Evolutionary conservation across 2,113 vertebrate genomes (phyloP), one percentile per base, ranked within the genome.

Genomic region (Forbesichthys agassizii): DNA sequence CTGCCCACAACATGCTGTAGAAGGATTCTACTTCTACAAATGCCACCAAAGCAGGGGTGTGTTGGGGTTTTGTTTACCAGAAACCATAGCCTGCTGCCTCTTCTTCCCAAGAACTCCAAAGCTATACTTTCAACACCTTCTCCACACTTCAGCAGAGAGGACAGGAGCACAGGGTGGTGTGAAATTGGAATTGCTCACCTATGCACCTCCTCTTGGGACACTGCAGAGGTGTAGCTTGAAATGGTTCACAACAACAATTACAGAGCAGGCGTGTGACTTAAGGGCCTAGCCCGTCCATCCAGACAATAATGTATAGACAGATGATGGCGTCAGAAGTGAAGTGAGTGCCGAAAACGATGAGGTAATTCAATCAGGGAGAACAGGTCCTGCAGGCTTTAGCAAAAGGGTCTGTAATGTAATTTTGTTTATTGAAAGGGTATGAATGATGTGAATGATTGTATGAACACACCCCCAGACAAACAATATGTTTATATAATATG

Each of bases 161-260:
- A 84, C 82, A 79, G 66, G 48, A 82, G 74, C 66, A 68, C 83
- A 74, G 68, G 64, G 83, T 82, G 78, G 71, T 88, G 88, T 88
- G 86, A 89, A 91, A 90, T 91, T 91, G 86, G 83, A 89, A 83
- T 87, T 88, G 82, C 71, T 88, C 88, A 89, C 83, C 88, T 80
- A 66, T 89, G 85, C 53, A 11, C 79, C 75, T 79, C 75, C 74
- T 84, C 83, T 75, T 64, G 59, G 85, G 84, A 82, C 77, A 78
- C 82, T 87, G 77, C 77, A 82, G 77, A 79, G 67, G 81, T 87
- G 83, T 86, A 84, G 83, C 89, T 64, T 13, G 16, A 80, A 84
- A 78, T 80, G 73, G 66, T 75, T 75, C 76, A 64, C 53, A 64
- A 5, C 68, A 75, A 78, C 80, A 80, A 84, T 86, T 84, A 79